Evolutionary conservation across 2,888 invertebrate genomes (phyloP), one percentile per base, ranked within the genome.

Genomic region (Stenolophus ochropezus): DNA sequence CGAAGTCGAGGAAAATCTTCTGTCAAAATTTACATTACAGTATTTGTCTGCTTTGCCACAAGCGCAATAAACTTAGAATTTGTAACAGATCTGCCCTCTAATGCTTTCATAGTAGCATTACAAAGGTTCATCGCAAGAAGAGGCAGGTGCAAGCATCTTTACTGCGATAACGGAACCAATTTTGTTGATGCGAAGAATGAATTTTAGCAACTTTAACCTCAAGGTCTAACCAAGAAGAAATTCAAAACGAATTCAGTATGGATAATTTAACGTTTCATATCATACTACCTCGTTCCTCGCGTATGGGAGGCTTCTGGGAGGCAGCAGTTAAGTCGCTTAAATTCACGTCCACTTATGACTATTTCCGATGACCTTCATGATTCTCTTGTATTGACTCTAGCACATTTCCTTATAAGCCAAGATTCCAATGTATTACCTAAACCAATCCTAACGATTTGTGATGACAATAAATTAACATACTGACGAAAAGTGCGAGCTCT

Each of bases 281-380:
- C 61, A 87, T 85, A 53, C 85, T 86, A 4, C 84, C 86, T 4
- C 61, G 78, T 18, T 81, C 85, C 20, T 85, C 86, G 2, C 84
- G 86, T 78, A 85, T 85, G 74, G 86, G 87, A 8, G 86, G 87
- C 3, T 56, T 86, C 4, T 86, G 86, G 86, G 86, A 87, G 79
- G 84, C 85, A 4, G 85, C 84, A 1, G 84, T 87, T 6, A 85
- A 86, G 65, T 83, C 83, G 0, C 79, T 85, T 8, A 11, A 87
- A 87, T 83, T 86, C 84, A 5, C 69, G 86, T 27, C 86, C 86
- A 78, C 33, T 85, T 16, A 81, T 53, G n/a, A 82, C 83, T 71
- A 23, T 84, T 14, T 74, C 77, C 16, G 18, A 27, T 20, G 74
- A 84, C 58, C 83, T 83, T 14, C 61, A 65, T 25, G 83, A 84